phyloP scores from a whole-genome alignment of 1,140 invertebrate species.

The Acromyrmex heyeri region DNA sequence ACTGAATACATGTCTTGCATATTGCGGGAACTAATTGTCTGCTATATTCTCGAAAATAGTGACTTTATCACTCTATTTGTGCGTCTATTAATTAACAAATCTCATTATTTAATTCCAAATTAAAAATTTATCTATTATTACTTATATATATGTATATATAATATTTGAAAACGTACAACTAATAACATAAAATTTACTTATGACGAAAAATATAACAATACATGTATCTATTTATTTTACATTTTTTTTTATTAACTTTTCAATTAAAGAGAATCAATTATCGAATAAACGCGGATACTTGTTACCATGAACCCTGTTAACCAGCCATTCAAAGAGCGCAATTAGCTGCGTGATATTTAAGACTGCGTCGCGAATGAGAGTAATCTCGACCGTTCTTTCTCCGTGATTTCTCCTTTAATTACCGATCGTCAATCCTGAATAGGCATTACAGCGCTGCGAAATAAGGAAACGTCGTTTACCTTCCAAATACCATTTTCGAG shows the following conservation, averaged over 20 bases:
- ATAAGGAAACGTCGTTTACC: conserved; percentile 65
- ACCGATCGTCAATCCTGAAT: conserved; percentile 18
- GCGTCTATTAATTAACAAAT: neutral
- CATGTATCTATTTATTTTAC: neutral
- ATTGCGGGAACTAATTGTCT: neutral
- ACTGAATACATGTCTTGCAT: neutral
- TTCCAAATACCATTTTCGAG: conserved; percentile 59
- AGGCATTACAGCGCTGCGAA: neutral
- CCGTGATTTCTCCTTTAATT: conserved; percentile 49
- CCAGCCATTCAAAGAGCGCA: neutral
- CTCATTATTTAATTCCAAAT: neutral
- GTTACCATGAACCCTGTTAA: conserved; percentile 19
- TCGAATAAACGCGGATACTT: conserved; percentile 21
- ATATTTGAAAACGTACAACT: neutral
- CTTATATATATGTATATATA: neutral
- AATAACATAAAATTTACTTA: conserved; percentile 1
- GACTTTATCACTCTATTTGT: neutral
- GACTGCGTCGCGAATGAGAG: neutral
- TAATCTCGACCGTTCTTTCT: conserved; percentile 9
- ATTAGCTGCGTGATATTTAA: conserved; percentile 47
- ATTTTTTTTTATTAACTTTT: neutral
- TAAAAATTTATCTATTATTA: neutral
- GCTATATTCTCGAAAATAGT: neutral
- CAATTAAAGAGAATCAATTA: conserved; percentile 19
- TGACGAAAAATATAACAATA: neutral